A percentile compares a stretch with the other conserved stretches of the same genome.
Evolutionary conservation across 2,797 vertebrate species (phyloP).

Genomic region (Hippoglossus hippoglossus): DNA sequence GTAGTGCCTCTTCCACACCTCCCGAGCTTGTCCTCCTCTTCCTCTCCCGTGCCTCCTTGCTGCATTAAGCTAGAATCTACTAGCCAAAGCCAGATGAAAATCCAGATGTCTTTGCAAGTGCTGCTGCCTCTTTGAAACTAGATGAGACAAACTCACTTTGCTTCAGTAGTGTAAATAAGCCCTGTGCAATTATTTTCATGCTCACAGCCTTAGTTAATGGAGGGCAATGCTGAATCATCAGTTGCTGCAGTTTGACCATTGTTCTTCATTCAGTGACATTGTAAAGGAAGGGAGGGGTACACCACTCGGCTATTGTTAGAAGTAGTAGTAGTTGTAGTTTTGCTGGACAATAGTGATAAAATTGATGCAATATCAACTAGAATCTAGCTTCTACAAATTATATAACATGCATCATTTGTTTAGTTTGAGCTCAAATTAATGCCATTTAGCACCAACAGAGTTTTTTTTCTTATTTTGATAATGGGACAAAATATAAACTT

Average conservation of each 20-base stretch:
- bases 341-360: not conserved
- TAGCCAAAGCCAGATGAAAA: conserved; percentile 29
- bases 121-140: conserved; percentile 37
- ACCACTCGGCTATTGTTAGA: conserved; percentile 14
- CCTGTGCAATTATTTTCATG: conserved; percentile 38
- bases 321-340: conserved; percentile 8
- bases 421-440: too few species aligned
- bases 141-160: conserved; percentile 43
- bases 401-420: not conserved
- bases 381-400: not conserved
- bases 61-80: conserved; percentile 11
- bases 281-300: conserved; percentile 6
- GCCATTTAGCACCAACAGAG: too few species aligned
- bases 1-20: conserved; percentile 50
- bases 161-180: conserved; percentile 44
- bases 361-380: too few species aligned
- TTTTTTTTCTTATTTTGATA: too few species aligned
- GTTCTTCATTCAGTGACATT: conserved; percentile 29
- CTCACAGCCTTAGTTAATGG: conserved; percentile 50
- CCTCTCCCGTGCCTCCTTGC: conserved; percentile 13
- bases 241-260: conserved; percentile 49
- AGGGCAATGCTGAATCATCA: conserved; percentile 55
- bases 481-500: too few species aligned
- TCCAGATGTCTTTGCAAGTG: conserved; percentile 13
- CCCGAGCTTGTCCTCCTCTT: conserved; percentile 18